Base-by-base conservation (phyloP, 2,113 vertebrate species). In the Scalopus aquaticus region DNA sequence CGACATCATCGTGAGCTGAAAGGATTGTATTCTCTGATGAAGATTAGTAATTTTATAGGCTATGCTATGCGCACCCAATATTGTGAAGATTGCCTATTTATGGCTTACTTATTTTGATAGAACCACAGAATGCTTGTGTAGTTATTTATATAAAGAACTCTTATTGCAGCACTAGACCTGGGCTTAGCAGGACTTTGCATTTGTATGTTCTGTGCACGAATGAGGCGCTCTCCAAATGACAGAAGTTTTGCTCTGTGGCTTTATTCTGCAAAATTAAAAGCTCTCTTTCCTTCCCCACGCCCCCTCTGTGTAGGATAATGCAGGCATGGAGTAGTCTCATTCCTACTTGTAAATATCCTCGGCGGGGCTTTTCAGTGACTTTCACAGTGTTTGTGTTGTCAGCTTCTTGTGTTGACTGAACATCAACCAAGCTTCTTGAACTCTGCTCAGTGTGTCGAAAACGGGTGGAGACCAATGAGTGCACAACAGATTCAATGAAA, bases 1-100 rank as follows among this genome's bases (percentile, higher is more conserved):
- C 30, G n/a, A n/a, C 28, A 0, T n/a, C 3, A 32, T 32, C 12
- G 0, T 9, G 56, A 46, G 39, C 15, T 51, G 3, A 10, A 60
- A 58, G 7, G 42, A 30, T 3, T 2, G 2, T 39, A 13, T 65
- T n/a, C 51, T 76, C 28, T 44, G 13, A 13, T n/a, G 10, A 35
- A 78, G 19, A 28, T 64, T 8, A 65, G 60, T 73, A 17, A 16
- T 65, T 37, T 90, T n/a, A 7, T 16, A 58, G 35, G 10, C 37
- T 85, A 19, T 16, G 13, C 32, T 49, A 0, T 76, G 58, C 24
- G 49, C 5, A 8, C 32, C 58, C 24, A 11, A 46, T 35, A 11
- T 19, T 62, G 67, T 67, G 60, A 56, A 78, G 81, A 42, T 4
- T 42, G 17, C 35, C 49, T 60, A 0, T 28, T 1, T 32, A 19